Percentiles rank a stretch among this genome's conserved stretches.
These are phyloP conservation scores for Gymnopithys bicolor DNA, from an alignment of 2,797 vertebrate species.

Conservation along the genomic window DNA sequence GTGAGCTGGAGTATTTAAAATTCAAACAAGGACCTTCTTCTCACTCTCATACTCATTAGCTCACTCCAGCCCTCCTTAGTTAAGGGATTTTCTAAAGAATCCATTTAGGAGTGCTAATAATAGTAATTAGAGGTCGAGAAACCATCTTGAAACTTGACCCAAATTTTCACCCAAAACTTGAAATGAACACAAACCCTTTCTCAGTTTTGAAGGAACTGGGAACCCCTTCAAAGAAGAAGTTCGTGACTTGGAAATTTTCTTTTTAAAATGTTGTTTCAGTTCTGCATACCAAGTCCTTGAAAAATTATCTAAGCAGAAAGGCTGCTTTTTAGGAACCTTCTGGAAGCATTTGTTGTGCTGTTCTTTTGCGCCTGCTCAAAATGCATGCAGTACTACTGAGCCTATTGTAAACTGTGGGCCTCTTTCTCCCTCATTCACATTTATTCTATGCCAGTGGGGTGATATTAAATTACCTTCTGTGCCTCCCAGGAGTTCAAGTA, in stretches of 20 bases:
- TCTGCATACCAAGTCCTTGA: slow-evolving; percentile 28
- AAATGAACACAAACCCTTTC: slow-evolving; percentile 62
- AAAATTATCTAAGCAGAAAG: slow-evolving; percentile 51
- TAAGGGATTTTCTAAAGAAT: slow-evolving; percentile 70
- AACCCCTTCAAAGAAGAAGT: slow-evolving; percentile 54
- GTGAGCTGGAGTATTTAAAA: slow-evolving; percentile 65
- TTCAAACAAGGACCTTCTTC: slow-evolving; percentile 66
- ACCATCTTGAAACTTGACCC: slow-evolving; percentile 75
- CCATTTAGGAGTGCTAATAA: slow-evolving; percentile 70
- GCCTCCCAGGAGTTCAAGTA: slow-evolving; percentile 4
- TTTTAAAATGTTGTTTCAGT: slow-evolving; percentile 54
- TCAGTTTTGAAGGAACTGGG: slow-evolving; percentile 44
- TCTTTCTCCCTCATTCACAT: not conserved
- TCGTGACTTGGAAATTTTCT: slow-evolving; percentile 61
- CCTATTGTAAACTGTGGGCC: not conserved
- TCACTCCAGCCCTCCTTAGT: slow-evolving; percentile 64
- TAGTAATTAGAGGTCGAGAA: slow-evolving; percentile 75
- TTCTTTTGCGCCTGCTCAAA: slow-evolving; percentile 14
- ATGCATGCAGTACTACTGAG: slow-evolving; percentile 14
- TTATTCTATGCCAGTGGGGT: not conserved
- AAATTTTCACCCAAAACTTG: slow-evolving; percentile 71
- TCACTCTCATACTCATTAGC: slow-evolving; percentile 72
- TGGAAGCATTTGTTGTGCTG: slow-evolving; percentile 25
- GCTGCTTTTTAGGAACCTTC: slow-evolving; percentile 49
- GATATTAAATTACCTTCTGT: slow-evolving; percentile 45